Evolutionary conservation across 2,888 invertebrate genomes (phyloP).

Genomic region (Campoplex capitator): DNA sequence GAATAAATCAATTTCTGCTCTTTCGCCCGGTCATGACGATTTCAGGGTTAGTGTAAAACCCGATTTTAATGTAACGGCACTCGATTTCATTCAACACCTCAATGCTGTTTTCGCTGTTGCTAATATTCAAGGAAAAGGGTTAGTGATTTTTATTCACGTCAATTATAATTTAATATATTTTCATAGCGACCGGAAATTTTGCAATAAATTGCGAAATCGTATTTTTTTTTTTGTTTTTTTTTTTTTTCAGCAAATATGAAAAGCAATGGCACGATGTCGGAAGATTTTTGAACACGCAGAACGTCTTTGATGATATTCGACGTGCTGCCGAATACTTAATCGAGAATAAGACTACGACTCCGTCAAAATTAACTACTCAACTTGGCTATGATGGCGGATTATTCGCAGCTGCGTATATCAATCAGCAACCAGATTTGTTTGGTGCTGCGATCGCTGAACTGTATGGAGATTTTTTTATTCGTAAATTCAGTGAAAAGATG

Average conservation of each 20-base stretch:
- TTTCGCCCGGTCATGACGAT: slow-evolving; percentile 99
- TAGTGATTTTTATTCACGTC: slow-evolving; percentile 77
- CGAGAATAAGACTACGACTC: slow-evolving; percentile 90
- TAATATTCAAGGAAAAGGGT: slow-evolving; percentile 98
- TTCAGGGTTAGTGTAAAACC: slow-evolving; percentile 97
- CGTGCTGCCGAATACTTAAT: slow-evolving; percentile 95
- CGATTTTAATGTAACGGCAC: slow-evolving; percentile 94
- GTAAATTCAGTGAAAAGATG: too few species aligned
- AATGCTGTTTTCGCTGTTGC: slow-evolving; percentile 95
- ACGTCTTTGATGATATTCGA: slow-evolving; percentile 98
- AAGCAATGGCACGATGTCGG: slow-evolving; percentile 99
- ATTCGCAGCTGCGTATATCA: slow-evolving; percentile 96
- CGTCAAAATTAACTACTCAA: slow-evolving; percentile 92
- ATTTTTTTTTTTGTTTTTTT: background rate
- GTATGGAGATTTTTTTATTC: slow-evolving; percentile 83
- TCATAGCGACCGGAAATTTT: too few species aligned
- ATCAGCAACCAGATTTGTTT: slow-evolving; percentile 92
- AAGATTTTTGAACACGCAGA: slow-evolving; percentile 96
- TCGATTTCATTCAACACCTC: slow-evolving; percentile 95
- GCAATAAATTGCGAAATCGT: too few species aligned
- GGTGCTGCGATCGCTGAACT: slow-evolving; percentile 92
- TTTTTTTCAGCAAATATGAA: slow-evolving; percentile 93
- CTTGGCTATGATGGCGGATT: slow-evolving; percentile 99
- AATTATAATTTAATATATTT: too few species aligned
- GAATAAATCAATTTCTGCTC: slow-evolving; percentile 91